Conservation (phyloP, 2,113 vertebrate genomes). For the Sitta europaea region DNA sequence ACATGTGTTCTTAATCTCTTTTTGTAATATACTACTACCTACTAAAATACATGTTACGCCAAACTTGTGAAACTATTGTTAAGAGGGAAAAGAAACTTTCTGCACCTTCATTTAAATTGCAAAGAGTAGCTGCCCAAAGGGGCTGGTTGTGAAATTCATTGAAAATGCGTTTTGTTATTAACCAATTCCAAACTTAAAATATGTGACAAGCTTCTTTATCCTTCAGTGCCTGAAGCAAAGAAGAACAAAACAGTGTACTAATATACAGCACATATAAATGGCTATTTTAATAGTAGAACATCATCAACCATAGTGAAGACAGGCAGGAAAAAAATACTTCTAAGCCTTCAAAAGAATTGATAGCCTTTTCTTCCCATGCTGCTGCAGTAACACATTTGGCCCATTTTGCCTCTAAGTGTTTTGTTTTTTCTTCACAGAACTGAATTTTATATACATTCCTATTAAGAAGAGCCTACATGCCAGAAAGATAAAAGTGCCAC, state of each 20-base stretch:
- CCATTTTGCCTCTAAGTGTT: background rate
- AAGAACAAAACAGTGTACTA: slow-evolving; percentile 23
- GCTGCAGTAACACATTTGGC: background rate
- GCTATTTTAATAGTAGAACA: slow-evolving; percentile 22
- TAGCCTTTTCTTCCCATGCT: background rate
- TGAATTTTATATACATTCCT: background rate
- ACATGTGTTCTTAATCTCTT: background rate
- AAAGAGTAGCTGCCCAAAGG: slow-evolving; percentile 37
- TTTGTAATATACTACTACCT: slow-evolving; percentile 6
- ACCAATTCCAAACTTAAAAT: slow-evolving; percentile 38
- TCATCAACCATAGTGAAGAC: background rate
- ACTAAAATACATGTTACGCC: background rate
- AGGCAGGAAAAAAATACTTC: background rate
- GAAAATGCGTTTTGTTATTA: slow-evolving; percentile 53
- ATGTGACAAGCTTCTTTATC: slow-evolving; percentile 35
- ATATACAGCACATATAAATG: background rate
- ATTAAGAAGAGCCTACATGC: background rate
- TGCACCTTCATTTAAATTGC: slow-evolving; percentile 52
- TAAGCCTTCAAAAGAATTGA: slow-evolving; percentile 16
- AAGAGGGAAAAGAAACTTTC: slow-evolving; percentile 25
- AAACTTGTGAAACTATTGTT: slow-evolving; percentile 22
- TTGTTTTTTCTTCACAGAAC: background rate
- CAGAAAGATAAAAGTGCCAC: background rate
- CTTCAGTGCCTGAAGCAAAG: slow-evolving; percentile 41
- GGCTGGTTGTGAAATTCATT: background rate